These are phyloP conservation scores for Ganaspis brasiliensis DNA, from an alignment of 2,888 invertebrate genomes.

Conservation along the genomic window DNA sequence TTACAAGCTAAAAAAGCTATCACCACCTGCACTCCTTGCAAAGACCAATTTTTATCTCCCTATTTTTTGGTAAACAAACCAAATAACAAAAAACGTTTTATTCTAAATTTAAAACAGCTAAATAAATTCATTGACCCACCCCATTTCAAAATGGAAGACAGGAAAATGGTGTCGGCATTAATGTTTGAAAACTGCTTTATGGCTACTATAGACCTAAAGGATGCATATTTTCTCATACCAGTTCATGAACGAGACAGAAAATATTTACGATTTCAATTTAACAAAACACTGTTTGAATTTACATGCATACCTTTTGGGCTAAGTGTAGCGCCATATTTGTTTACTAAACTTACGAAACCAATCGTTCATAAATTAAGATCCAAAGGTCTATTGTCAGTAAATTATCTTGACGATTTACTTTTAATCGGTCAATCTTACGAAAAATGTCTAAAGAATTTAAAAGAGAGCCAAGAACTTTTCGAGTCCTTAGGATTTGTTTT, in stretches of 20 bases:
- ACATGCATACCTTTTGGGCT: constrained; percentile 49
- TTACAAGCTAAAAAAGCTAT: constrained; percentile 42
- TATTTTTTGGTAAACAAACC: constrained; percentile 9
- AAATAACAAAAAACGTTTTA: constrained; percentile 43
- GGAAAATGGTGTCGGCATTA: constrained; percentile 30
- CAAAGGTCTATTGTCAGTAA: constrained; percentile 43
- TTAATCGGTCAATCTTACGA: constrained; percentile 28
- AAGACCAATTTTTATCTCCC: constrained; percentile 33
- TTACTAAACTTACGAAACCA: constrained; percentile 51
- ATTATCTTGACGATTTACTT: constrained; percentile 35
- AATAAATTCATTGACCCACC: constrained; percentile 48
- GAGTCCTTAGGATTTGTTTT: constrained; percentile 40
- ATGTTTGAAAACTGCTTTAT: constrained; percentile 38
- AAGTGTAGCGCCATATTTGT: constrained; percentile 44
- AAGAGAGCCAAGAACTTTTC: neutral
- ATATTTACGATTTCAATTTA: constrained; percentile 49
- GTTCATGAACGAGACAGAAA: constrained; percentile 41
- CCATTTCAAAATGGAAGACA: constrained; percentile 50
- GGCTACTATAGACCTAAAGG: constrained; percentile 47
- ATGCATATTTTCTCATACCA: constrained; percentile 49
- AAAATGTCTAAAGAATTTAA: constrained; percentile 50
- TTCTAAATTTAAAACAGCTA: constrained; percentile 49
- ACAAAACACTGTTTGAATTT: constrained; percentile 46
- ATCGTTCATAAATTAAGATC: constrained; percentile 20
- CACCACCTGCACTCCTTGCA: constrained; percentile 4